Evolutionary conservation across 2,797 vertebrate genomes (phyloP).

Genomic region (Erethizon dorsatum): DNA sequence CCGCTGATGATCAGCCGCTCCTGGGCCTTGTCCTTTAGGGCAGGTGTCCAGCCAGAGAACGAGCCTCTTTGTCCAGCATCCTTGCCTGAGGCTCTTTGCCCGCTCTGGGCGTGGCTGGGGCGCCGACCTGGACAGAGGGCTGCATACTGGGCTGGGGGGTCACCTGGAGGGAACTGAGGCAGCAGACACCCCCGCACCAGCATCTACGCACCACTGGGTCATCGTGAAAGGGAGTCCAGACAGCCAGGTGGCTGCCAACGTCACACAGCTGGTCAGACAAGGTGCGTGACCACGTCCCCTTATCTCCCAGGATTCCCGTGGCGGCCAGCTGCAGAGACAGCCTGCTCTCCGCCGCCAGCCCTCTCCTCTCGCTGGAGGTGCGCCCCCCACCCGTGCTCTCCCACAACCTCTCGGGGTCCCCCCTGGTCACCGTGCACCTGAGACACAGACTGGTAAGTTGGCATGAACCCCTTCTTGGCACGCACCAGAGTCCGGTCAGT

Average conservation of each 20-base stretch:
- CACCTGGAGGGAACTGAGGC: background rate
- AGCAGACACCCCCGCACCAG: fast-evolving
- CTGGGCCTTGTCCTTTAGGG: background rate
- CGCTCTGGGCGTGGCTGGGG: background rate
- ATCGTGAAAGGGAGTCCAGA: fast-evolving
- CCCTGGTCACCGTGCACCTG: conserved; percentile 95
- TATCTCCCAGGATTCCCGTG: conserved; percentile 91
- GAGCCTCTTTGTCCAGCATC: background rate
- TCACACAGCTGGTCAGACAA: background rate
- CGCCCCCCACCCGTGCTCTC: conserved; percentile 93
- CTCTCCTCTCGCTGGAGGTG: conserved; percentile 96
- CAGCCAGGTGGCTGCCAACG: fast-evolving
- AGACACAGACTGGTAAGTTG: conserved; percentile 94
- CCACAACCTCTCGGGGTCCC: conserved; percentile 93
- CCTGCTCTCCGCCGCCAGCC: conserved; percentile 94
- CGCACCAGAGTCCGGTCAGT: background rate
- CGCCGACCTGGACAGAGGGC: no score
- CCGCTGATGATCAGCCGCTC: background rate
- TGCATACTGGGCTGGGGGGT: background rate
- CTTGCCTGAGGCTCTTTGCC: fast-evolving
- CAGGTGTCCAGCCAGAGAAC: background rate
- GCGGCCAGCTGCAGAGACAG: conserved; percentile 91
- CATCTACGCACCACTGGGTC: fast-evolving
- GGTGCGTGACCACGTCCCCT: background rate
- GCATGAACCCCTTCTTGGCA: fast-evolving